A percentile compares a stretch with the other conserved stretches of the same genome.
Conservation (phyloP, 2,888 invertebrate genomes). For the Oscheius sp. region DNA sequence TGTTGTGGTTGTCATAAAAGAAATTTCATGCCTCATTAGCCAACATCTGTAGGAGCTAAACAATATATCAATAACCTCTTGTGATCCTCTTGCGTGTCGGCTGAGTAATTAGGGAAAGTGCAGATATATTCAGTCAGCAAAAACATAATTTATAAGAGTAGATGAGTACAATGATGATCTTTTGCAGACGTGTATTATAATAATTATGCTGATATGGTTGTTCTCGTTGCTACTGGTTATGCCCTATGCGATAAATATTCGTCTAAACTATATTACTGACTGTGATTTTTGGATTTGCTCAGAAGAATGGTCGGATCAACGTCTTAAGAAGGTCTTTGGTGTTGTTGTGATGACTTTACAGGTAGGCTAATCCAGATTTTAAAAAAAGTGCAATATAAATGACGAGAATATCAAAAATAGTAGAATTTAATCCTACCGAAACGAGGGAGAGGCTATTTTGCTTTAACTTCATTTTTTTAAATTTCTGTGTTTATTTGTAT, state of each 20-base stretch:
- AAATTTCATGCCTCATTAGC: constrained; percentile 1
- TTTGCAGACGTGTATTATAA: constrained; percentile 75
- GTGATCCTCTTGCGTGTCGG: neutral
- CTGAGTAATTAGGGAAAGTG: constrained; percentile 16
- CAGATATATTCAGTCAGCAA: constrained; percentile 15
- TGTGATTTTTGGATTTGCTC: constrained; percentile 75
- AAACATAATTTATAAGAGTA: constrained; percentile 4
- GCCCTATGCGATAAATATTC: constrained; percentile 87
- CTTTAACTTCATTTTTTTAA: too few species aligned
- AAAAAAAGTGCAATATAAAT: too few species aligned
- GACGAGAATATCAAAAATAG: too few species aligned
- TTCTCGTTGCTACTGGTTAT: constrained; percentile 86
- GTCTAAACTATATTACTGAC: constrained; percentile 68
- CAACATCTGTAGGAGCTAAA: constrained; percentile 9
- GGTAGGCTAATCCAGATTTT: too few species aligned
- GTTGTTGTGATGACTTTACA: constrained; percentile 85
- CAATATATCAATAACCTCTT: neutral
- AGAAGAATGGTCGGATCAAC: constrained; percentile 82
- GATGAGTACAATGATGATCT: too few species aligned
- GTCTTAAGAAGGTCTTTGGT: constrained; percentile 82
- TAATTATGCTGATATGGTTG: constrained; percentile 89
- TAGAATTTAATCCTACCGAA: too few species aligned
- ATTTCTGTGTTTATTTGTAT: too few species aligned
- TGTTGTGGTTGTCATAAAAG: too few species aligned
- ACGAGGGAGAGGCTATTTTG: too few species aligned